Evolutionary conservation across 1,140 invertebrate genomes (phyloP).

Genomic region (Halictus rubicundus): DNA sequence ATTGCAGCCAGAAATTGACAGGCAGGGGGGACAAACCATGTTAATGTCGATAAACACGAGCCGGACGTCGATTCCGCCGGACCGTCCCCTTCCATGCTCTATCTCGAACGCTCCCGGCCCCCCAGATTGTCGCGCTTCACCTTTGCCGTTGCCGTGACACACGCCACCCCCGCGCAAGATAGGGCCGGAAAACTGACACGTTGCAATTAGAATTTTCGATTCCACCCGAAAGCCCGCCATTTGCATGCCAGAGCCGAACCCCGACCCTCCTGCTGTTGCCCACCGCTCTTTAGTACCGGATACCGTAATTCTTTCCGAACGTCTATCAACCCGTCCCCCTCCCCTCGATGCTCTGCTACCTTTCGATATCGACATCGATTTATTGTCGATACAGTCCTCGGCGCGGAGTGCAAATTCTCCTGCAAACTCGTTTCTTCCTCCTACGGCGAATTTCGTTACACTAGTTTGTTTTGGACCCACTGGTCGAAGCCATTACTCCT

Average conservation of each 20-base stretch:
- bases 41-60: constrained; percentile 60
- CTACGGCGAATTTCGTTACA: too few relatives aligned
- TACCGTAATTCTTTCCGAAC: not conserved
- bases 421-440: too few relatives aligned
- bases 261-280: too few relatives aligned
- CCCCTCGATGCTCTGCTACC: too few relatives aligned
- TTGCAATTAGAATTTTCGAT: constrained; percentile 49
- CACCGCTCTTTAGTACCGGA: not conserved
- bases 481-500: too few relatives aligned
- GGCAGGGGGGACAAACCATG: constrained; percentile 47
- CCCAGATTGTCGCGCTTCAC: constrained; percentile 24
- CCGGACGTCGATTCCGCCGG: constrained; percentile 40
- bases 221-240: constrained; percentile 11
- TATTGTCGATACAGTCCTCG: too few relatives aligned
- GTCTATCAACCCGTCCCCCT: not conserved
- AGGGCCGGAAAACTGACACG: constrained; percentile 46
- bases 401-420: too few relatives aligned
- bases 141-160: constrained; percentile 57
- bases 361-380: too few relatives aligned
- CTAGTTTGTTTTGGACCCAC: too few relatives aligned
- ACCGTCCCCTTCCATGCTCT: constrained; percentile 48
- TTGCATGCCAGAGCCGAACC: constrained; percentile 23
- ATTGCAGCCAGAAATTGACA: constrained; percentile 55
- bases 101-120: not conserved
- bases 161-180: constrained; percentile 52